Evolutionary conservation across 2,888 invertebrate species (phyloP).

Genomic region (Drosophila engyochracea): DNA sequence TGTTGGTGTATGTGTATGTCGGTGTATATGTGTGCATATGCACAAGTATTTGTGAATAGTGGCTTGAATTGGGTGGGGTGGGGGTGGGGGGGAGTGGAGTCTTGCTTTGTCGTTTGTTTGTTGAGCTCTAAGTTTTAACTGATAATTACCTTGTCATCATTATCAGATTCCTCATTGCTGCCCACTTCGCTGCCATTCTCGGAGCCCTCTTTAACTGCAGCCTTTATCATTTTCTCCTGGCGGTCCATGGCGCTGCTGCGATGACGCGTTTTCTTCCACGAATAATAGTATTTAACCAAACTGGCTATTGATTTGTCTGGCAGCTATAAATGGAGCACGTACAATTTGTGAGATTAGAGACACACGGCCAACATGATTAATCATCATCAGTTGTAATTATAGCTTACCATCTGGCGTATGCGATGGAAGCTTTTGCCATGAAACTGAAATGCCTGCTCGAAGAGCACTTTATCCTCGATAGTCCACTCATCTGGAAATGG

Average conservation of each 20-base stretch:
- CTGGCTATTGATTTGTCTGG: constrained; percentile 98
- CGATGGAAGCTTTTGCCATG: constrained; percentile 99
- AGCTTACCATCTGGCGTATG: constrained; percentile 96
- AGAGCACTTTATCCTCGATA: constrained; percentile 98
- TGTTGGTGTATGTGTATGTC: background rate
- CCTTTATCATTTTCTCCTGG: constrained; percentile 87
- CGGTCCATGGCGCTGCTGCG: constrained; percentile 97
- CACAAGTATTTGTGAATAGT: background rate
- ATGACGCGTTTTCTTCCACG: constrained; percentile 98
- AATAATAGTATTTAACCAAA: constrained; percentile 98
- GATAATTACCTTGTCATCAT: constrained; percentile 93
- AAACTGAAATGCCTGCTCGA: constrained; percentile 99
- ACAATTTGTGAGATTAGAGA: background rate
- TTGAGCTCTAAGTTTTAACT: constrained; percentile 56
- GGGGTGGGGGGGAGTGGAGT: constrained; percentile 32
- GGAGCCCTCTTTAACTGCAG: constrained; percentile 87
- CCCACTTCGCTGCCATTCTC: constrained; percentile 94
- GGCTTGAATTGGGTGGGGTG: constrained; percentile 1
- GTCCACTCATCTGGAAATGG: constrained; percentile 99
- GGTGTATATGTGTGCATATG: background rate
- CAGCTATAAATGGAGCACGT: constrained; percentile 87
- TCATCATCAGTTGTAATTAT: background rate
- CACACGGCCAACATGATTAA: background rate
- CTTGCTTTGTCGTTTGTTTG: constrained; percentile 47
- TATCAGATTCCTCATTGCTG: constrained; percentile 94